A percentile compares a stretch with the other conserved stretches of the same genome.
These are phyloP conservation scores for Chaetodon trifascialis DNA, from an alignment of 2,113 vertebrate species.

Conservation along the genomic window DNA sequence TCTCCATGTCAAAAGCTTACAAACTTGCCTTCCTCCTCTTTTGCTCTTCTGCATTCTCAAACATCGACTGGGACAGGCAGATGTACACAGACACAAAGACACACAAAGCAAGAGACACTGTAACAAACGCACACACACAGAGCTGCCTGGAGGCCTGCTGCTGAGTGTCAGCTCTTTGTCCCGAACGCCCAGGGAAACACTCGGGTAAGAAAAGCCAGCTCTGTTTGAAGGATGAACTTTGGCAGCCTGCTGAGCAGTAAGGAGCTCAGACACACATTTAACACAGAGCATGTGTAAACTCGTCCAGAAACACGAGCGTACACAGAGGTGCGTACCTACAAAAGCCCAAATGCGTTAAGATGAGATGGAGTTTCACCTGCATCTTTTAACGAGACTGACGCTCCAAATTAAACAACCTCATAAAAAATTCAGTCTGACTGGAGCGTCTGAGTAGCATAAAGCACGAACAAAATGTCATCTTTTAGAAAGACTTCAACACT, in stretches of 20 bases:
- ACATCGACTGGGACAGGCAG: constrained; percentile 41
- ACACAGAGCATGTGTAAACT: constrained; percentile 9
- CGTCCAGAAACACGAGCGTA: background rate
- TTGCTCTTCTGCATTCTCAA: constrained; percentile 46
- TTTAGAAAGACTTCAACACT: constrained; percentile 2
- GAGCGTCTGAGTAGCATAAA: constrained; percentile 25
- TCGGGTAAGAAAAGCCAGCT: constrained; percentile 56
- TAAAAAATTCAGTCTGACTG: constrained; percentile 49
- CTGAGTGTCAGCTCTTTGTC: constrained; percentile 72
- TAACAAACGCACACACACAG: constrained; percentile 48
- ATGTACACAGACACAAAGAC: constrained; percentile 44
- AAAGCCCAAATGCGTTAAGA: background rate
- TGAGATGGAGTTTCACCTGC: constrained; percentile 22
- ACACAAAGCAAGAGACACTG: constrained; percentile 47
- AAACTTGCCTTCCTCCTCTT: constrained; percentile 49
- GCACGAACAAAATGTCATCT: constrained; percentile 11
- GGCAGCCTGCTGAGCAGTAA: constrained; percentile 65
- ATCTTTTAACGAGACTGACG: constrained; percentile 41
- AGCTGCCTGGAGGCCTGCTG: constrained; percentile 54
- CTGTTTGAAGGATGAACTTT: constrained; percentile 63
- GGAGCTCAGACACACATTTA: constrained; percentile 32
- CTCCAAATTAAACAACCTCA: constrained; percentile 49
- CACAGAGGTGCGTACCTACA: accelerated
- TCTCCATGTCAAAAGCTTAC: constrained; percentile 56
- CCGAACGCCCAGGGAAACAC: constrained; percentile 56